phyloP scores from a whole-genome alignment of 2,113 vertebrate species.

The Hirundichthys speculiger region DNA sequence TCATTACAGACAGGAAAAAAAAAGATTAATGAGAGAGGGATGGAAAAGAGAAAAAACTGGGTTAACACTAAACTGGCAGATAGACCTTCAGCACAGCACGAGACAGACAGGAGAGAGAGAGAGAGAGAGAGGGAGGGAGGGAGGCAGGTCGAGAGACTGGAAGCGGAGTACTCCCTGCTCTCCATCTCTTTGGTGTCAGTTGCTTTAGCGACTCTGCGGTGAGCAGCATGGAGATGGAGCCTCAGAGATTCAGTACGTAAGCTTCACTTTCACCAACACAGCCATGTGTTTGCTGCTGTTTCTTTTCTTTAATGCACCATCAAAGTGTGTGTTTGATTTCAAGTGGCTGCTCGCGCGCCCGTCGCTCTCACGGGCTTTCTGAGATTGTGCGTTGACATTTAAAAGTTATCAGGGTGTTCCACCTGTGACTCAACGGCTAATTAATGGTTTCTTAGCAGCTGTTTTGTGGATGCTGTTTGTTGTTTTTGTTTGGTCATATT shows the following conservation, averaged over 20 bases:
- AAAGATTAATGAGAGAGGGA: conserved; percentile 4
- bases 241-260: conserved; percentile 75
- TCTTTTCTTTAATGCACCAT: not conserved
- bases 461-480: not conserved
- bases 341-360: not conserved
- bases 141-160: not conserved
- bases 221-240: conserved; percentile 67
- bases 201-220: conserved; percentile 55
- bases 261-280: conserved; percentile 17
- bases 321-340: not conserved
- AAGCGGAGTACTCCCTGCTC: conserved; percentile 22
- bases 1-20: conserved; percentile 13
- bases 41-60: conserved; percentile 32
- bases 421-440: too few species aligned
- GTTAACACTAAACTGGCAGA: conserved; percentile 35
- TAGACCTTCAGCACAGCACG: conserved; percentile 11
- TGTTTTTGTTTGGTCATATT: too few species aligned
- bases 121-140: not conserved
- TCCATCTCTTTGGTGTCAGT: conserved; percentile 62
- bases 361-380: not conserved
- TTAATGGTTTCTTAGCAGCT: not conserved
- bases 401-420: conserved; percentile 28
- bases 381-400: not conserved
- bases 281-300: conserved; percentile 1
- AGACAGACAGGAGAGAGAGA: conserved; percentile 7